Percentiles rank a stretch among this genome's conserved stretches.
phyloP scores from a whole-genome alignment of 2,113 vertebrate species.

The Marmota flaviventris region DNA sequence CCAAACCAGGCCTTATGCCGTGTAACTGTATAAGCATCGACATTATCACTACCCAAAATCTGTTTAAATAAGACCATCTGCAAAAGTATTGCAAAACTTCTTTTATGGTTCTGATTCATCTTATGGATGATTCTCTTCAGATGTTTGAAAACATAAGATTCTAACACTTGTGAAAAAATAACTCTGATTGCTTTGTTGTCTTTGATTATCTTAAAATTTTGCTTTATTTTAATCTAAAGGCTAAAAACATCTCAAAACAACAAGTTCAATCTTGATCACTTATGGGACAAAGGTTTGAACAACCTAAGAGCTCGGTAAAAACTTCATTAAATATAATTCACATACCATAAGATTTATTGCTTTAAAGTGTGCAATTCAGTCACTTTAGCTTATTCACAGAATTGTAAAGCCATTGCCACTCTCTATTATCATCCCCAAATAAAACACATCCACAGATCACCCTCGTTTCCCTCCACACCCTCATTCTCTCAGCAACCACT shows the following conservation, averaged over 20 bases:
- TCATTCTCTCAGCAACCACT: neutral
- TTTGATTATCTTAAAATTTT: slow-evolving; percentile 4
- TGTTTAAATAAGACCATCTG: slow-evolving; percentile 64
- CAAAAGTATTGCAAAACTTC: neutral
- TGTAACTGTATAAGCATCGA: neutral
- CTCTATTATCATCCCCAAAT: neutral
- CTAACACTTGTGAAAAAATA: slow-evolving; percentile 36
- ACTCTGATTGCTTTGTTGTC: slow-evolving; percentile 14
- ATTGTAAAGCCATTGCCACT: neutral
- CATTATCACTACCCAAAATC: slow-evolving; percentile 17
- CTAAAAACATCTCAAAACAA: neutral
- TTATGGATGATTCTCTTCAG: slow-evolving; percentile 44
- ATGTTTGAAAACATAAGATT: slow-evolving; percentile 68
- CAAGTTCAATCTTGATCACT: neutral
- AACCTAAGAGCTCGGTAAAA: neutral
- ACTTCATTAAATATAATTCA: neutral
- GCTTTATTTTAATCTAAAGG: neutral
- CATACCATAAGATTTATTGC: neutral
- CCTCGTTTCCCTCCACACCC: neutral
- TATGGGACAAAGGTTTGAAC: too few species aligned
- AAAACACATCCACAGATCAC: neutral
- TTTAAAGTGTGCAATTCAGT: neutral
- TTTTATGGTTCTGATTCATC: slow-evolving; percentile 66
- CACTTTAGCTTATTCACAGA: neutral
- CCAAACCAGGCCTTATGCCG: neutral